Evolutionary conservation across 2,888 invertebrate genomes (phyloP).

Genomic region (Notodonta ziczac): DNA sequence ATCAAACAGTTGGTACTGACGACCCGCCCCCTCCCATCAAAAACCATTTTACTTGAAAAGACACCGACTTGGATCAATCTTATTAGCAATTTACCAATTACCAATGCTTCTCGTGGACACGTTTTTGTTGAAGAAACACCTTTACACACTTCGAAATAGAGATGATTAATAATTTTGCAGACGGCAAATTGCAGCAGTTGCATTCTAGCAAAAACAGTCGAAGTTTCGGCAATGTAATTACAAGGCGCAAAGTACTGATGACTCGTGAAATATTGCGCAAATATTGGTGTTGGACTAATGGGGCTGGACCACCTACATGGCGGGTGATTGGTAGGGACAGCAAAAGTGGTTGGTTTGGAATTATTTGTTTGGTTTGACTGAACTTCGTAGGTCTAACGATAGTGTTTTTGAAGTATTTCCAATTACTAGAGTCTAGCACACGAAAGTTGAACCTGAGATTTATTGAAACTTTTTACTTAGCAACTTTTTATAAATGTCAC

Average conservation of each 20-base stretch:
- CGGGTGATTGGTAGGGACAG: background rate
- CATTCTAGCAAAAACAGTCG: slow-evolving; percentile 35
- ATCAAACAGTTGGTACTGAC: slow-evolving; percentile 52
- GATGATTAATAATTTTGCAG: background rate
- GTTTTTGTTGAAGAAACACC: slow-evolving; percentile 13
- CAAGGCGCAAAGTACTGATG: slow-evolving; percentile 53
- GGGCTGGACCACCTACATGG: slow-evolving; percentile 58
- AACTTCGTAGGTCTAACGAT: no score
- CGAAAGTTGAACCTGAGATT: no score
- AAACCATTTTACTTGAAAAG: slow-evolving; percentile 48
- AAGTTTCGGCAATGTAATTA: slow-evolving; percentile 65
- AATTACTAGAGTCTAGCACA: no score
- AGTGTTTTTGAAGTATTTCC: no score
- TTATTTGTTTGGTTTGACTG: no score
- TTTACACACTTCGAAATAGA: slow-evolving; percentile 11
- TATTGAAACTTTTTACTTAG: no score
- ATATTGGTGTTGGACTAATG: slow-evolving; percentile 59
- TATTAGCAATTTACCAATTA: slow-evolving; percentile 40
- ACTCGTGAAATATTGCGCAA: slow-evolving; percentile 60
- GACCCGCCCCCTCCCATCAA: slow-evolving; percentile 41
- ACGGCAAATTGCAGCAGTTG: slow-evolving; percentile 11
- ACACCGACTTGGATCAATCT: slow-evolving; percentile 43
- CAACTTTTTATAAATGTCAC: no score
- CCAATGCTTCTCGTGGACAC: background rate
- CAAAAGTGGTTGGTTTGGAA: no score